Evolutionary conservation across 2,113 vertebrate species (phyloP).

Genomic region (Perca fluviatilis): DNA sequence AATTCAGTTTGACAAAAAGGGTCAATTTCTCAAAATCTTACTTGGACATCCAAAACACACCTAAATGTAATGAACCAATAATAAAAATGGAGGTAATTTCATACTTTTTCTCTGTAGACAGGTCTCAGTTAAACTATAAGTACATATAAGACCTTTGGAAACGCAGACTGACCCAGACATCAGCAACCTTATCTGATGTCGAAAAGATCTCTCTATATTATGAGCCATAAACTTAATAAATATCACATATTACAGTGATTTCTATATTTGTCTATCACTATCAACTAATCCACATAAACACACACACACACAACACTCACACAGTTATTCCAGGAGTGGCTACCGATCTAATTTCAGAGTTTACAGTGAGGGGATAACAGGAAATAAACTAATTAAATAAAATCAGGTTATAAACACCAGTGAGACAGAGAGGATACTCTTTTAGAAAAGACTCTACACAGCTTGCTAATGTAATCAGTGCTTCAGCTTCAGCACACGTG

Average conservation of each 20-base stretch:
- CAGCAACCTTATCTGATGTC: background rate
- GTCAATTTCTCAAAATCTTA: background rate
- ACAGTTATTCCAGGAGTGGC: slow-evolving; percentile 6
- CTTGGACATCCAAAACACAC: background rate
- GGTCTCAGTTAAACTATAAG: background rate
- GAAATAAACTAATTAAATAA: slow-evolving; percentile 73
- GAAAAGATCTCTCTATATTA: background rate
- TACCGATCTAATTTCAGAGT: slow-evolving; percentile 60
- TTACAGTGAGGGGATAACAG: slow-evolving; percentile 40
- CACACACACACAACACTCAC: background rate
- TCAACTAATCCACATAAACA: too few relatives aligned
- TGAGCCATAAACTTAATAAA: background rate
- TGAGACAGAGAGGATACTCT: slow-evolving; percentile 16
- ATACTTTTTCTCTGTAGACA: background rate
- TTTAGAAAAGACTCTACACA: slow-evolving; percentile 8
- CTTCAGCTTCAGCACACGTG: slow-evolving; percentile 46
- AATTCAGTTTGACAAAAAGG: background rate
- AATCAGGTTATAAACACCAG: slow-evolving; percentile 46
- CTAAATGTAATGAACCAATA: background rate
- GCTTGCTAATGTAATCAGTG: slow-evolving; percentile 60
- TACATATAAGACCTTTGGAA: background rate
- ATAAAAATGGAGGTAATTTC: background rate
- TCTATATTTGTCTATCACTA: background rate
- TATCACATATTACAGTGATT: background rate
- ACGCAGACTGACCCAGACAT: background rate